Base-by-base conservation (phyloP, 1,140 invertebrate species). In the Oscheius sp. region DNA sequence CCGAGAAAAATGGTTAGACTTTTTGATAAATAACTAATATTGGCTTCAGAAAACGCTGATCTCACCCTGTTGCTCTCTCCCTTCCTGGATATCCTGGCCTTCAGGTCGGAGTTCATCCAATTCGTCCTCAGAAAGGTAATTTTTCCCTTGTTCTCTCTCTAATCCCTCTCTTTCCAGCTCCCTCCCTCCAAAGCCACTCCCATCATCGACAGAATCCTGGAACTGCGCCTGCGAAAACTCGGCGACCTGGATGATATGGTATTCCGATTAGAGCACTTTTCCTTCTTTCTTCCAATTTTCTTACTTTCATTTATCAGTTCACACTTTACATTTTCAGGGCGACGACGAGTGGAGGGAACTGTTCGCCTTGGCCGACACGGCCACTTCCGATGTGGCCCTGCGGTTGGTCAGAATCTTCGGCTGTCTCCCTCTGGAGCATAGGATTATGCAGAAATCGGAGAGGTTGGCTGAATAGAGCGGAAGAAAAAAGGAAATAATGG, bases 351-450 rank as follows among this genome's bases (percentile, higher is more conserved):
- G 23, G 7, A 4, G 23, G 23, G 23, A 55, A 4, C 49, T 55
- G 7, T 55, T 55, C 49, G 7, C 7, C 7, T 26, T 55, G 49
- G 49, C 49, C 7, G 49, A 55, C 4, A 26, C 49, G 15, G 49
- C 49, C 49, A 55, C 49, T 23, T 26, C 49, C 7, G 49, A 55
- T 7, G 49, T 55, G 7, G 75, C 80, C 7, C 64, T 80, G 7
- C 71, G 63, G 38, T 49, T 80, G 4, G 80, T 61, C 26, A 61
- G 73, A 29, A 46, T 68, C 23, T 80, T 78, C 58, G 36, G 66
- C 13, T 77, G 46, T 76, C 35, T 70, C 2, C 65, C 78, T 2
- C 29, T 82, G 34, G 77, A 82, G 29, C 68, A 80, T 10, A 55
- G 76, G 32, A 74, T 79, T 45, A 35, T 79, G 3, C 10, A 59